These are phyloP conservation scores for Sebastes kiyomatsui DNA, from an alignment of 2,797 vertebrate genomes.

Conservation along the genomic window DNA sequence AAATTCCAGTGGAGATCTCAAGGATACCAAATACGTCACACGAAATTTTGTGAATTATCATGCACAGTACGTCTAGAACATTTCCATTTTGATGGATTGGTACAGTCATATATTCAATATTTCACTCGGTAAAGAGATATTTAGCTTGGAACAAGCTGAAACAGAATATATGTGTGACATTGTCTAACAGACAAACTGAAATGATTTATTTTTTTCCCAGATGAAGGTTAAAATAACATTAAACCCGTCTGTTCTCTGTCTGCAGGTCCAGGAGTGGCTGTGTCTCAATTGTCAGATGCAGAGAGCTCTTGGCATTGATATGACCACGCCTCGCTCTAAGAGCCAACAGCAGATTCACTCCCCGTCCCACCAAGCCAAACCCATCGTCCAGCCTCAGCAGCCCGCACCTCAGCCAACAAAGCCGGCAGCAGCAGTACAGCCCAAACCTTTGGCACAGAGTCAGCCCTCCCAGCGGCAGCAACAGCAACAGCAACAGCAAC, in stretches of 20 bases:
- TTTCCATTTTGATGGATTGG: background rate
- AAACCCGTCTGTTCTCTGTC: slow-evolving; percentile 29
- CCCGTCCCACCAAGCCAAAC: slow-evolving; percentile 91
- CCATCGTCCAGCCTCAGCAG: slow-evolving; percentile 79
- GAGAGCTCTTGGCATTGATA: slow-evolving; percentile 98
- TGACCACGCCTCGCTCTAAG: slow-evolving; percentile 96
- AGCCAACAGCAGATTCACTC: slow-evolving; percentile 97
- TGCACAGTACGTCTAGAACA: background rate
- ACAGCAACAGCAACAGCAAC: too few species aligned
- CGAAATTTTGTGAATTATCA: background rate
- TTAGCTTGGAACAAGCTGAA: background rate
- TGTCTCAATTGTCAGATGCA: slow-evolving; percentile 99
- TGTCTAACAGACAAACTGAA: background rate
- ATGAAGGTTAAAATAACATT: background rate
- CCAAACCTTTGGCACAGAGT: slow-evolving; percentile 67
- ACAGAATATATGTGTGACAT: background rate
- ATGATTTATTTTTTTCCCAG: background rate
- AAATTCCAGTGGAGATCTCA: background rate
- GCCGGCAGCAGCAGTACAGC: slow-evolving; percentile 61
- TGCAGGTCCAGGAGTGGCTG: slow-evolving; percentile 97
- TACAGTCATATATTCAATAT: background rate
- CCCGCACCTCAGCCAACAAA: slow-evolving; percentile 64
- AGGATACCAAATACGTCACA: background rate
- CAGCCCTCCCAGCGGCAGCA: slow-evolving; percentile 63
- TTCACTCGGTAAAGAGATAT: background rate